Evolutionary conservation across 2,113 vertebrate species (phyloP), one percentile per base, ranked within the genome.

Genomic region (Phaetusa simplex): DNA sequence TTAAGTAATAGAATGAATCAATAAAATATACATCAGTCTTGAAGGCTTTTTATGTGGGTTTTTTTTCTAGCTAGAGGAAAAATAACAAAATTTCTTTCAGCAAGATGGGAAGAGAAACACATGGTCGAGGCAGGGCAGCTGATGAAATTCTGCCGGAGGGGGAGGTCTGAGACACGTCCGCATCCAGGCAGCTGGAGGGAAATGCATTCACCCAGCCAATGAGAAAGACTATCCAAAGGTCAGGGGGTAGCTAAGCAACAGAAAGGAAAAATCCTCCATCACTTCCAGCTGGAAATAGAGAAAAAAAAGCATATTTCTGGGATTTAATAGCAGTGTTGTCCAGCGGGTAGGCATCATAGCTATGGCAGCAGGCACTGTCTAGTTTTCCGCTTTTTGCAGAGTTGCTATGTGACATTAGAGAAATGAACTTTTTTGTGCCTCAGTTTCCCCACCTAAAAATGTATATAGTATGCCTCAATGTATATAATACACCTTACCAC

Each of bases 191-290:
- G 70, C 89, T 85, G 70, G 50, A 89, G 82, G 74, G 81, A 97
- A 94, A 93, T 20, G 32, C 64, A 49, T 82, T 85, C 64, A 62
- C 70, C 14, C 87, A 94, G 89, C 93, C 96, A 93, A 91, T 94
- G 74, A 82, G 86, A 94, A 90, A 59, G 78, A 96, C 84, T 80
- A 88, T 91, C 94, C 91, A 95, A 96, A 91, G 93, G 94, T 95
- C 93, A 87, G 40, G 78, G 82, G 55, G 87, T 95, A 96, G 89
- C 96, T 86, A 96, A 97, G 97, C 94, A 97, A 97, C 91, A 82
- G 74, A 85, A 87, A 80, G 58, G 71, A 88, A 90, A 91, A 97
- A 93, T 34, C 8, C 53, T 93, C 77, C 89, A 90, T 56, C 80
- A 82, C 47, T 91, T 97, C 74, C 93, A 97, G 53, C 82, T 88